phyloP scores from a whole-genome alignment of 1,140 invertebrate species.

The Gryllus bimaculatus region DNA sequence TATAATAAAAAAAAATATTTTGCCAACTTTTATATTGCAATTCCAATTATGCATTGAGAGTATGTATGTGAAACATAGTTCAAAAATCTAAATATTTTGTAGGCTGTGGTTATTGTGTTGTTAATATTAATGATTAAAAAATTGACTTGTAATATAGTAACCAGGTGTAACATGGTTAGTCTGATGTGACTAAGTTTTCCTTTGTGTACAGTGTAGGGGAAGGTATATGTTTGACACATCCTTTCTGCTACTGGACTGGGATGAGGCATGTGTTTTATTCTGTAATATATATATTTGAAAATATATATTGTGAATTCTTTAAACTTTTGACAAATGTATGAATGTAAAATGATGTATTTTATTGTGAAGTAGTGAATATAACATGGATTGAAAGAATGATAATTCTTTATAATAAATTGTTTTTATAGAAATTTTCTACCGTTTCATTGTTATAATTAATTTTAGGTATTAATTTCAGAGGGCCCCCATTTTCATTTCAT shows the following conservation, averaged over 20 bases:
- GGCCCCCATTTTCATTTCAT: too few relatives aligned
- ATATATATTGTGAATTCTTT: neutral
- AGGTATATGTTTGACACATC: neutral
- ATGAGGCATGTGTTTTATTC: neutral
- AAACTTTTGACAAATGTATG: neutral
- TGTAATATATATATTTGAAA: constrained; percentile 2
- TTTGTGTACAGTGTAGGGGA: neutral
- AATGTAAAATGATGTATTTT: neutral
- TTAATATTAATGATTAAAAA: neutral
- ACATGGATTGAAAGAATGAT: neutral
- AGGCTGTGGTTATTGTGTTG: too few relatives aligned
- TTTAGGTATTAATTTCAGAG: neutral
- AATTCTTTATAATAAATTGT: neutral
- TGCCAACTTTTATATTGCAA: neutral
- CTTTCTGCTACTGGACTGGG: neutral
- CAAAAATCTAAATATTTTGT: neutral
- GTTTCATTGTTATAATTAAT: neutral
- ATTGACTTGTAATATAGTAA: neutral
- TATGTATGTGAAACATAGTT: neutral
- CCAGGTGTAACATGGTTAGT: neutral
- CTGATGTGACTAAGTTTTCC: neutral
- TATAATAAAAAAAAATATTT: neutral
- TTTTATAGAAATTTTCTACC: neutral
- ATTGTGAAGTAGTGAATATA: neutral
- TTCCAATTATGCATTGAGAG: neutral